A percentile compares a stretch with the other conserved stretches of the same genome.
These are phyloP conservation scores for Agonopterix subpropinquella DNA, from an alignment of 2,888 invertebrate genomes.

Conservation along the genomic window DNA sequence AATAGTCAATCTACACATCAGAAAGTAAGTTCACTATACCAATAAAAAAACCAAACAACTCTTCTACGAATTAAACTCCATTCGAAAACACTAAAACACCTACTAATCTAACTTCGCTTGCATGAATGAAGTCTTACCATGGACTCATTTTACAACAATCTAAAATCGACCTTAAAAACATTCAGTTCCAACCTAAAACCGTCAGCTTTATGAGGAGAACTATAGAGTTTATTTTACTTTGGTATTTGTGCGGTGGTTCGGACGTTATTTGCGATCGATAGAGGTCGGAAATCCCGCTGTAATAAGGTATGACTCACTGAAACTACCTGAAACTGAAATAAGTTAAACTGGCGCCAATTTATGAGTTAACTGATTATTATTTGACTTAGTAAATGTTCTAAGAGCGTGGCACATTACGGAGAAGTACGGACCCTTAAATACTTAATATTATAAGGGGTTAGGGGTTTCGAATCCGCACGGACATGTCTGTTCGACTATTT, in stretches of 20 bases:
- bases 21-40: neutral
- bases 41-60: neutral
- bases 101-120: conserved; percentile 1
- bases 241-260: neutral
- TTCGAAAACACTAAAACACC: neutral
- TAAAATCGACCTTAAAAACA: neutral
- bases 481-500: no score
- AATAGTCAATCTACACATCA: conserved; percentile 6
- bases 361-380: neutral
- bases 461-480: no score
- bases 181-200: no score
- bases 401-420: no score
- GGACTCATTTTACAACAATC: neutral
- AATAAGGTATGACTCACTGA: conserved; percentile 11
- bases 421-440: no score
- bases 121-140: neutral
- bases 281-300: conserved; percentile 8
- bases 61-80: neutral
- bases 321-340: conserved; percentile 3
- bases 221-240: no score
- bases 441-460: no score
- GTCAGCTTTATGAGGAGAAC: no score
- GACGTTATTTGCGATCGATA: neutral
- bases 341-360: neutral
- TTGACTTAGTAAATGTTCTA: no score